phyloP scores from a whole-genome alignment of 2,797 vertebrate species.

The Cyprinella venusta region DNA sequence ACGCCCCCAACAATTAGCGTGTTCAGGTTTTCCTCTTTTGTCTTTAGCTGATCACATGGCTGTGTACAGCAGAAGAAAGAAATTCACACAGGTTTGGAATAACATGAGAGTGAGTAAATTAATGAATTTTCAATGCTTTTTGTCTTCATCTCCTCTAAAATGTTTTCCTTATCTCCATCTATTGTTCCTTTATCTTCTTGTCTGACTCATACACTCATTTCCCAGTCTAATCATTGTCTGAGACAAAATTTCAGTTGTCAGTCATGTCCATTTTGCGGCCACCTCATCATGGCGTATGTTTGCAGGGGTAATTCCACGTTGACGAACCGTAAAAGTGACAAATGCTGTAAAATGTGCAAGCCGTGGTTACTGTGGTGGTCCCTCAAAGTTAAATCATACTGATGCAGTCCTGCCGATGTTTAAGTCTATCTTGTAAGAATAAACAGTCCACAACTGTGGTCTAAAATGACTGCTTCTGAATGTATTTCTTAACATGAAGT shows the following conservation, averaged over 20 bases:
- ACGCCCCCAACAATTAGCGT: too few relatives aligned
- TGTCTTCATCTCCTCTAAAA: background rate
- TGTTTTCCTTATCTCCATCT: background rate
- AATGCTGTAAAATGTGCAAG: background rate
- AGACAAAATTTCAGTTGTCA: background rate
- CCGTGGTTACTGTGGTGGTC: constrained; percentile 2
- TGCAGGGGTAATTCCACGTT: constrained; percentile 27
- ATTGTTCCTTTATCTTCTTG: background rate
- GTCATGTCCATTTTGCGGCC: background rate
- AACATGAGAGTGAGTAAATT: too few relatives aligned
- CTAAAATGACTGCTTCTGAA: constrained; percentile 16
- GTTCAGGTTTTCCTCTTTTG: too few relatives aligned
- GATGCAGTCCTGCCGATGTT: background rate
- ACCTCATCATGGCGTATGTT: constrained; percentile 8
- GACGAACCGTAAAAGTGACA: constrained; percentile 14
- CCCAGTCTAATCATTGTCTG: background rate
- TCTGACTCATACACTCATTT: background rate
- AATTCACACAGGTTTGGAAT: too few relatives aligned
- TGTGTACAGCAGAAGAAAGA: too few relatives aligned
- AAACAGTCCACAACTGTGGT: background rate
- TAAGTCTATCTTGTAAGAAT: background rate
- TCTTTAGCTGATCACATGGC: too few relatives aligned
- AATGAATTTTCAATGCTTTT: background rate
- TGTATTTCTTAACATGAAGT: constrained; percentile 4
- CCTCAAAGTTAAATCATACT: constrained; percentile 8